Conservation (phyloP, 2,888 invertebrate species). For the Drosophila dives region DNA sequence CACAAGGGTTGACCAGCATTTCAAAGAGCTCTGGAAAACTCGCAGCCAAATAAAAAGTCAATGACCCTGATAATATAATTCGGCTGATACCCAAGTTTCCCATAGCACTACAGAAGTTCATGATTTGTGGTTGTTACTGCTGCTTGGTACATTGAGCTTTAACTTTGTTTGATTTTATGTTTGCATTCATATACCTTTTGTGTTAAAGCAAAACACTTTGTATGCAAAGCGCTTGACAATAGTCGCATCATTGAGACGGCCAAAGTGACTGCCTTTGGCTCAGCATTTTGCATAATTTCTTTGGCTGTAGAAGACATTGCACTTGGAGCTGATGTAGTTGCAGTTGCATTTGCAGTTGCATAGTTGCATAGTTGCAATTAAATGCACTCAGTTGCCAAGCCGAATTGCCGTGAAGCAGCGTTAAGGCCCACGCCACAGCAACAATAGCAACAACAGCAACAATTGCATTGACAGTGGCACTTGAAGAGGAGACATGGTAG, state of each 20-base stretch:
- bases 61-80: slow-evolving; percentile 27
- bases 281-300: slow-evolving; percentile 6
- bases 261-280: slow-evolving; percentile 1
- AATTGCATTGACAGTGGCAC: slow-evolving; percentile 48
- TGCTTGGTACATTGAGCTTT: slow-evolving; percentile 59
- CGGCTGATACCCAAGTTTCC: slow-evolving; percentile 18
- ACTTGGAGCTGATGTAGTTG: slow-evolving; percentile 48
- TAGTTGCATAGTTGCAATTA: slow-evolving; percentile 66
- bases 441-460: slow-evolving; percentile 3
- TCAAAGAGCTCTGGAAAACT: slow-evolving; percentile 12
- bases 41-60: slow-evolving; percentile 15
- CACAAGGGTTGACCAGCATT: slow-evolving; percentile 45
- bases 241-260: slow-evolving; percentile 49
- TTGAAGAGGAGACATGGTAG: background rate
- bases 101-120: slow-evolving; percentile 21
- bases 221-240: slow-evolving; percentile 70
- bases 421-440: slow-evolving; percentile 39
- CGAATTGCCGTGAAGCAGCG: slow-evolving; percentile 56
- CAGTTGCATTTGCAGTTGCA: slow-evolving; percentile 26
- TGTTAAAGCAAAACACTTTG: slow-evolving; percentile 54
- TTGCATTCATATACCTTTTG: slow-evolving; percentile 10
- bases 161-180: slow-evolving; percentile 43
- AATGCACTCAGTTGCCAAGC: slow-evolving; percentile 67
- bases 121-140: slow-evolving; percentile 11
- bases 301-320: slow-evolving; percentile 53